Evolutionary conservation across 2,113 vertebrate species (phyloP).

Genomic region (Haliaeetus leucogaster): DNA sequence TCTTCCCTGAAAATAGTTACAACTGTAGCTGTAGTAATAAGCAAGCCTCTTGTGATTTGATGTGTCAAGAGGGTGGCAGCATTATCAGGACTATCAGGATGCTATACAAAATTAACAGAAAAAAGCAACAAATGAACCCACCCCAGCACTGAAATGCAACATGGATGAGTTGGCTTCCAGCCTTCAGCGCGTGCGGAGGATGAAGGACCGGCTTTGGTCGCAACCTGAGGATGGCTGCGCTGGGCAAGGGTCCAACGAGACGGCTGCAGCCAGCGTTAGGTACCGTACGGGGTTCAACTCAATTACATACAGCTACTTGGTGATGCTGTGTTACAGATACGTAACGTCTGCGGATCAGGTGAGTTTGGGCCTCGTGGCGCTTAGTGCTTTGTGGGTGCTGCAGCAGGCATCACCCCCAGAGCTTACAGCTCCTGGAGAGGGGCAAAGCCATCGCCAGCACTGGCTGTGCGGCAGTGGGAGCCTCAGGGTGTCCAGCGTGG

Average conservation of each 20-base stretch:
- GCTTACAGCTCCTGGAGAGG: neutral
- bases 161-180: neutral
- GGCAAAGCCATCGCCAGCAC: neutral
- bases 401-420: neutral
- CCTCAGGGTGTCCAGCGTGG: fast-evolving
- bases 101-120: neutral
- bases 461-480: neutral
- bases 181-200: fast-evolving
- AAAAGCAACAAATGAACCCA: neutral
- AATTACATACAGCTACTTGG: neutral
- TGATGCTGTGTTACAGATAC: neutral
- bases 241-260: neutral
- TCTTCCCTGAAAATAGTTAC: neutral
- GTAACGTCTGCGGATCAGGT: fast-evolving
- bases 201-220: neutral
- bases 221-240: neutral
- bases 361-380: fast-evolving
- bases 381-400: neutral
- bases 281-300: fast-evolving
- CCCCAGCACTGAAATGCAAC: neutral
- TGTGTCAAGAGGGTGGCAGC: neutral
- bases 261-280: neutral
- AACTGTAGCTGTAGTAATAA: neutral
- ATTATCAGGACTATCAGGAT: neutral
- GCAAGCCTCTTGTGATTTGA: neutral